Base-by-base conservation (phyloP, 1,140 invertebrate species). In the Diploscapter pachys region DNA sequence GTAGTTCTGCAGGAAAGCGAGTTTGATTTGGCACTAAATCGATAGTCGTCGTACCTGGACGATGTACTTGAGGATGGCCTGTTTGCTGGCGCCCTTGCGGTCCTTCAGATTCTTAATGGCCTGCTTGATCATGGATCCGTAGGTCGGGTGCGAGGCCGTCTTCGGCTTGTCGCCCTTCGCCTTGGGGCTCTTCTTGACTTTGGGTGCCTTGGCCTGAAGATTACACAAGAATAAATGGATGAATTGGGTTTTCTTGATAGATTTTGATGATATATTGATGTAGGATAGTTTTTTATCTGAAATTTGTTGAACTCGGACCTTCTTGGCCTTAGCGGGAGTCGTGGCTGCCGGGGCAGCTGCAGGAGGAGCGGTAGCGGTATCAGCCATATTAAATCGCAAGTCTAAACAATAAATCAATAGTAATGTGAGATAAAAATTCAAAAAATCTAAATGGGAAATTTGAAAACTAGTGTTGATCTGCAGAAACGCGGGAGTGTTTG, bases 41-140 rank as follows among this genome's bases (percentile, higher is more conserved):
- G 31, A 31, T 31, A 31, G 31, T 31, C 31, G 31, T 31, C 31
- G 31, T 31, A 31, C 31, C 31, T 31, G 31, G 31, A 31, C 31
- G 69, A 74, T 74, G 69, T 72, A 59, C 69, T 74, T 74, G 52
- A 74, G 64, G 31, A 74, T 74, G 6, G 73, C 73, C 31, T 50
- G 13, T 31, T 65, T 68, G 8, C 56, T 62, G 13, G 73, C 9
- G 59, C 73, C 73, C 64, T 67, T 74, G 5, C 56, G 50, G 3
- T 74, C 73, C 73, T 74, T 74, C 49, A 74, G 50, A 3, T 6
- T 3, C 6, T 6, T 57, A 52, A 74, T 73, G 13, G 73, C 73
- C 3, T 52, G 65, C 4, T 9, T 57, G 67, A 74, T 59, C 73
- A 74, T 74, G 63, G 51, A 65, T 55, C 56, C 31, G 55, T 31